Base-by-base conservation (phyloP, 2,113 vertebrate genomes). In the Syrmaticus mikado region DNA sequence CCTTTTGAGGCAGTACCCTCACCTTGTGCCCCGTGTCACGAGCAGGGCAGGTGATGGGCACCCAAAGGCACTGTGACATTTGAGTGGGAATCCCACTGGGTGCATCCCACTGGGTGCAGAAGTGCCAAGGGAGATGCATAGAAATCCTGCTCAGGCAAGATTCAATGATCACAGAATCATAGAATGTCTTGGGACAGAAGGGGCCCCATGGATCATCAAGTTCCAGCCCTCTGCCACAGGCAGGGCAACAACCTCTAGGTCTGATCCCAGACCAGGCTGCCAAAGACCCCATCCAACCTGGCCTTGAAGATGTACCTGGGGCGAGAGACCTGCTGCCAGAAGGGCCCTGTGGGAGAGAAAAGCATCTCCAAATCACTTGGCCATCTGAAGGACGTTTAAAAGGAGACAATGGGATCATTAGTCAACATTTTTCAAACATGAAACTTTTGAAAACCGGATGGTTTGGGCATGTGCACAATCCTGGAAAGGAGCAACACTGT, bases 1-100 rank as follows among this genome's bases (percentile, higher is more conserved):
- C 55, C 18, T 20, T 18, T 40, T 3, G 11, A 17, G 60, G 60
- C 60, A 17, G 24, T 10, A 6, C 11, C 24, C 60, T 62, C 60
- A 11, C 71, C 41, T 67, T 78, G 58, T 4, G 6, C 64, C 4
- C 62, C 3, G 0, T 50, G 34, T 22, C 85, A 13, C 1, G 0
- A 53, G 53, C 16, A 48, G 71, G 53, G 40, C 81, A 91, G 81
- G 64, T 57, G 50, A 27, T 5, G 3, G 82, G 28, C 79, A 67
- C 61, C 61, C 21, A 38, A 77, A 81, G 2, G 2, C 34, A 21
- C 57, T 1, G 5, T 62, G 40, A 43, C 65, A 34, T 28, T 53
- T 0, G 7, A 52, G 34, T 55, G 48, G 66, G 34, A 81, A 52
- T 15, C 19, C 40, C 68, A 18, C 85, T 13, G 15, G 81, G 53